Evolutionary conservation across 2,888 invertebrate species (phyloP).

Genomic region (Perizoma affinitatum): DNA sequence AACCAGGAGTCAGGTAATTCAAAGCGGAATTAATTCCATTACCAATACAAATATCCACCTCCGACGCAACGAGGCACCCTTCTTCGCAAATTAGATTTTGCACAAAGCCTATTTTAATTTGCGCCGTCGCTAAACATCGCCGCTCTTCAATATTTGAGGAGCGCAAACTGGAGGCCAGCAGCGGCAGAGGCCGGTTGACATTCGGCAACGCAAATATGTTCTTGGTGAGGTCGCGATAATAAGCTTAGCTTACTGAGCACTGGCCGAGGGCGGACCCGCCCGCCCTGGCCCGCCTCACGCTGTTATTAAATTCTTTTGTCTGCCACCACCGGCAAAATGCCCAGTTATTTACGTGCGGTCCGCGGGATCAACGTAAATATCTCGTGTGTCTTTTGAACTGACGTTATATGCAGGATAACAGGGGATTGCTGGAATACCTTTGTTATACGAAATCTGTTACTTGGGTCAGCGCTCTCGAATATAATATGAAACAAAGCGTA

Average conservation of each 20-base stretch:
- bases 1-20: slow-evolving; percentile 55
- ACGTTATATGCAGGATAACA: slow-evolving; percentile 56
- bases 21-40: slow-evolving; percentile 78
- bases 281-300: slow-evolving; percentile 57
- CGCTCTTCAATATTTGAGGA: slow-evolving; percentile 77
- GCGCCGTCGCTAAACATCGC: slow-evolving; percentile 78
- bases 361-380: slow-evolving; percentile 71
- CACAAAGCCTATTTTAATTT: slow-evolving; percentile 84
- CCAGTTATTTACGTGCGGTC: slow-evolving; percentile 71
- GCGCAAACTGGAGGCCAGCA: slow-evolving; percentile 62
- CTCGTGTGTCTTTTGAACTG: slow-evolving; percentile 68
- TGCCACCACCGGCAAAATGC: slow-evolving; percentile 61
- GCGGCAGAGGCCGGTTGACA: slow-evolving; percentile 66
- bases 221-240: slow-evolving; percentile 71
- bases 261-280: slow-evolving; percentile 56
- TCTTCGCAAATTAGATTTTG: slow-evolving; percentile 82
- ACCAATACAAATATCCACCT: slow-evolving; percentile 75
- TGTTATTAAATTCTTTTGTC: slow-evolving; percentile 83
- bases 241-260: slow-evolving; percentile 64
- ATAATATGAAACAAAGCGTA: slow-evolving; percentile 26
- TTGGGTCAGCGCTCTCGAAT: slow-evolving; percentile 11
- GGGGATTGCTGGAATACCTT: slow-evolving; percentile 62
- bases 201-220: slow-evolving; percentile 78
- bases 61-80: slow-evolving; percentile 63
- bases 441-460: slow-evolving; percentile 34